A percentile compares a stretch with the other conserved stretches of the same genome.
phyloP scores from a whole-genome alignment of 2,888 invertebrate genomes.

The Adela reaumurella region DNA sequence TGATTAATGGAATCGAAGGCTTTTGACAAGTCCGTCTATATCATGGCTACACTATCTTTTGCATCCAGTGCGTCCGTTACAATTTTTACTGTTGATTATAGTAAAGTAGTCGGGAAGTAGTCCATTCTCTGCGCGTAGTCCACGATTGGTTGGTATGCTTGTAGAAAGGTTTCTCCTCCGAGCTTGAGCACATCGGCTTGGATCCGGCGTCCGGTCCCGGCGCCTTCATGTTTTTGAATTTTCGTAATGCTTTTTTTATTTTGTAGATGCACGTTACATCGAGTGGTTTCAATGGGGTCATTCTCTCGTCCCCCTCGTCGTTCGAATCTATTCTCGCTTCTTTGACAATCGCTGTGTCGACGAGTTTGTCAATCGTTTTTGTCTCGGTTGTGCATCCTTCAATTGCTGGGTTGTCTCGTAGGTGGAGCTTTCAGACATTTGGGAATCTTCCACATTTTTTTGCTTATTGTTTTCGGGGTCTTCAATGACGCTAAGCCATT shows the following conservation, averaged over 20 bases:
- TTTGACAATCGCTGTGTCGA: slow-evolving; percentile 4
- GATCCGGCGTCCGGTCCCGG: no score
- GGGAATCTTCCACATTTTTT: no score
- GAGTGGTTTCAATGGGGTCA: slow-evolving; percentile 5
- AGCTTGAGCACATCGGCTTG: no score
- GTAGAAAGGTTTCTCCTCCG: no score
- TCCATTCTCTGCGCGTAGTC: no score
- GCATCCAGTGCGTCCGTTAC: neutral
- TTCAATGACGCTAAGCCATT: no score
- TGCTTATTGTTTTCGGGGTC: no score
- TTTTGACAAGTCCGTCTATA: slow-evolving; percentile 6
- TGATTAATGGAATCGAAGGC: slow-evolving; percentile 8
- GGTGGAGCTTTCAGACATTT: no score
- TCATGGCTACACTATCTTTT: slow-evolving; percentile 5
- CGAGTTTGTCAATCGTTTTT: slow-evolving; percentile 4
- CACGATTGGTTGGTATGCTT: slow-evolving; percentile 1
- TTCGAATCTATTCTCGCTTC: slow-evolving; percentile 2
- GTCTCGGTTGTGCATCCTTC: slow-evolving; percentile 2
- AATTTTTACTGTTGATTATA: neutral
- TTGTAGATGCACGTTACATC: neutral
- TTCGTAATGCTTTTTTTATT: no score
- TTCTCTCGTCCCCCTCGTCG: slow-evolving; percentile 1
- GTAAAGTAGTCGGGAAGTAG: slow-evolving; percentile 1
- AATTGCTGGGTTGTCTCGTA: neutral
- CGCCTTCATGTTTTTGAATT: no score